Conservation (phyloP, 2,113 vertebrate species). For the Psilopsiagon aymara region DNA sequence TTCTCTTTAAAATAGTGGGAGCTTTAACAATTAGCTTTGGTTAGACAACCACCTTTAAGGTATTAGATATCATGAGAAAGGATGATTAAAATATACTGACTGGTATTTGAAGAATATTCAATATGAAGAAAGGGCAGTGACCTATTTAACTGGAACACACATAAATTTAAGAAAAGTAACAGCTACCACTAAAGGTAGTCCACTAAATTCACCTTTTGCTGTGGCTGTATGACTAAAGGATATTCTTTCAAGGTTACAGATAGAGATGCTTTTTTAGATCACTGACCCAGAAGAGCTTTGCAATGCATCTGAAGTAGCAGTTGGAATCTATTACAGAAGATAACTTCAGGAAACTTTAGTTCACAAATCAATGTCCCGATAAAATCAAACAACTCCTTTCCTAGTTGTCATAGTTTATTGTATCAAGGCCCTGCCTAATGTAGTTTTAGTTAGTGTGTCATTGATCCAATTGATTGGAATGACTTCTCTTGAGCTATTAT, state of each 20-base stretch:
- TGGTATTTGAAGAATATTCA: neutral
- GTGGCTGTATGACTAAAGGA: neutral
- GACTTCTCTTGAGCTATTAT: slow-evolving; percentile 9
- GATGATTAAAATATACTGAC: neutral
- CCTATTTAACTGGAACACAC: neutral
- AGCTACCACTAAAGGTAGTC: neutral
- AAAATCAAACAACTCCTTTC: slow-evolving; percentile 41
- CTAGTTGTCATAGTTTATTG: slow-evolving; percentile 21
- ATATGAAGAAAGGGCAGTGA: neutral
- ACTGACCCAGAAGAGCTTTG: neutral
- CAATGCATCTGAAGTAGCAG: neutral
- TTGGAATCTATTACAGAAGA: neutral
- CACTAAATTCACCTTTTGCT: neutral
- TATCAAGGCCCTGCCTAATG: neutral
- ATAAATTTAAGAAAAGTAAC: neutral
- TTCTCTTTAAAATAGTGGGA: neutral
- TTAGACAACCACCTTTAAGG: neutral
- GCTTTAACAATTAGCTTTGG: neutral
- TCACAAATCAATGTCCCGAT: slow-evolving; percentile 22
- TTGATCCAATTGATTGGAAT: slow-evolving; percentile 43
- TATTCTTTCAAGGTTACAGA: neutral
- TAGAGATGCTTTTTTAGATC: neutral
- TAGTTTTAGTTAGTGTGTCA: slow-evolving; percentile 20
- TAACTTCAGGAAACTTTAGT: slow-evolving; percentile 42
- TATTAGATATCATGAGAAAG: neutral